A percentile compares a stretch with the other conserved stretches of the same genome.
Conservation (phyloP, 1,140 invertebrate genomes). For the Pectinophora gossypiella region DNA sequence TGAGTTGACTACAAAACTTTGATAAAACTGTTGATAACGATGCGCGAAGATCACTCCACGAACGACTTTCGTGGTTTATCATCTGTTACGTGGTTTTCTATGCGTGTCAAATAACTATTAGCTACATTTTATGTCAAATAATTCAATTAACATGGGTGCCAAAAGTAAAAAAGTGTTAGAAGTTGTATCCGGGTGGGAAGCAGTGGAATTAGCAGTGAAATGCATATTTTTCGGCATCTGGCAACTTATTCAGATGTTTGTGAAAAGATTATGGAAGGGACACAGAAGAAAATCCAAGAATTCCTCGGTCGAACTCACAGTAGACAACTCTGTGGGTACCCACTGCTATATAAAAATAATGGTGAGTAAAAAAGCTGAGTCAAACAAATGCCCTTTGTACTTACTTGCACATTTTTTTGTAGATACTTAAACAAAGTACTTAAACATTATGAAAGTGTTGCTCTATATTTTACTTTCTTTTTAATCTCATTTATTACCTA, state of each 20-base stretch:
- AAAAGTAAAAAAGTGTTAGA: constrained; percentile 43
- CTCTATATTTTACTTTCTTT: too few species aligned
- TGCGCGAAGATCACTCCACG: constrained; percentile 16
- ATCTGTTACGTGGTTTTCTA: constrained; percentile 6
- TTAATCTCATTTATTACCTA: too few species aligned
- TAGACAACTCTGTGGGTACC: constrained; percentile 56
- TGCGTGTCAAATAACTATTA: constrained; percentile 10
- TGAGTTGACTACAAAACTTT: constrained; percentile 21
- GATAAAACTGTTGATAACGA: constrained; percentile 34
- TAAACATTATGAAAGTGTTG: too few species aligned
- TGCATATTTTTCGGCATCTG: constrained; percentile 52
- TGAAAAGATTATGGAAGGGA: constrained; percentile 60
- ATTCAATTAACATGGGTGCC: constrained; percentile 34
- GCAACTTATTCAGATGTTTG: constrained; percentile 49
- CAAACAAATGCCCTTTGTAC: too few species aligned
- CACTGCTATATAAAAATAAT: constrained; percentile 66
- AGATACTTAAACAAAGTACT: too few species aligned
- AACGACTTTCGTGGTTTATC: constrained; percentile 27
- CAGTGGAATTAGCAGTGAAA: constrained; percentile 45
- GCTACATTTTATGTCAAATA: neutral
- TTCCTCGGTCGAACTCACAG: constrained; percentile 47
- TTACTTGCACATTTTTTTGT: too few species aligned
- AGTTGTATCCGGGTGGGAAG: constrained; percentile 50
- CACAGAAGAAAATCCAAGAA: constrained; percentile 45
- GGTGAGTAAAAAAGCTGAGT: too few species aligned